Evolutionary conservation across 2,113 vertebrate species (phyloP).

Genomic region (Aspidoscelis tigris): DNA sequence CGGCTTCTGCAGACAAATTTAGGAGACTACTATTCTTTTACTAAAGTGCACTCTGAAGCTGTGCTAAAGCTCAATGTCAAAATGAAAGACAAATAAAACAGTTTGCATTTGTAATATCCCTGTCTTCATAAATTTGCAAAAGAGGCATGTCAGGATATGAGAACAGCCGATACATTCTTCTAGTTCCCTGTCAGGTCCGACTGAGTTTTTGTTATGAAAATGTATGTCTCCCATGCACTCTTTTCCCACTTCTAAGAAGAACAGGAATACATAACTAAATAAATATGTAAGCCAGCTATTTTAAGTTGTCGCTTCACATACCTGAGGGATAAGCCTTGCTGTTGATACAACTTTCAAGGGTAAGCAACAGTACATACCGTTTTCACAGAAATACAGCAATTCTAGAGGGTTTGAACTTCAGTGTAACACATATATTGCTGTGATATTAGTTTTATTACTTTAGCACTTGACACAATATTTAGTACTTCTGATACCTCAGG

Average conservation of each 20-base stretch:
- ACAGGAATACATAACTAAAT: not conserved
- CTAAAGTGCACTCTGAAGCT: not conserved
- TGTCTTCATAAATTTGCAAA: not conserved
- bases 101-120: not conserved
- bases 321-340: not conserved
- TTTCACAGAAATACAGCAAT: not conserved
- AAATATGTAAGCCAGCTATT: not conserved
- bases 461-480: not conserved
- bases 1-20: no score
- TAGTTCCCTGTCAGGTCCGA: not conserved
- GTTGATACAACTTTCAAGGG: not conserved
- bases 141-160: not conserved
- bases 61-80: constrained; percentile 1
- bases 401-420: not conserved
- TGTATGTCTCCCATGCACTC: not conserved
- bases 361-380: not conserved
- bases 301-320: not conserved
- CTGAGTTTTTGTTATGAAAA: not conserved
- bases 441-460: not conserved
- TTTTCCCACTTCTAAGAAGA: not conserved
- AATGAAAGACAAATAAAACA: not conserved
- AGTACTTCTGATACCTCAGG: no score
- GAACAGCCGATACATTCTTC: not conserved
- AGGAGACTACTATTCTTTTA: no score
- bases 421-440: not conserved